Base-by-base conservation (phyloP, 2,888 invertebrate genomes). In the Pyrgus malvae region DNA sequence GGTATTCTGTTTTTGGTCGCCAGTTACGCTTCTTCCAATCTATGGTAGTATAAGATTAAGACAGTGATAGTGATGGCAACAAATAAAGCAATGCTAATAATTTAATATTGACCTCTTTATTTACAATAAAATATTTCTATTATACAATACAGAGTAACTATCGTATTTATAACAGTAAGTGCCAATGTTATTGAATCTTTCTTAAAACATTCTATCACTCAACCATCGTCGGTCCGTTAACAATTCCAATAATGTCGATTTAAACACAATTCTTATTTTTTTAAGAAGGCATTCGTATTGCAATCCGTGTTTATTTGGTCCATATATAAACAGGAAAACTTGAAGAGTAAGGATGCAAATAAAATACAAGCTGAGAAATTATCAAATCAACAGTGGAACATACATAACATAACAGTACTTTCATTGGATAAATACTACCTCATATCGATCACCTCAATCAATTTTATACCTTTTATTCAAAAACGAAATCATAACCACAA, bases 41-140 rank as follows among this genome's bases (percentile, higher is more conserved):
- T n/a, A n/a, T n/a, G n/a, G n/a, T n/a, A n/a, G n/a, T n/a, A n/a
- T n/a, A n/a, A n/a, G n/a, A n/a, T n/a, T n/a, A n/a, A n/a, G n/a
- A n/a, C n/a, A n/a, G n/a, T n/a, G n/a, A n/a, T n/a, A n/a, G n/a
- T n/a, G n/a, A n/a, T n/a, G n/a, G n/a, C n/a, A n/a, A n/a, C n/a
- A n/a, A n/a, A n/a, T n/a, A n/a, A n/a, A n/a, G n/a, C n/a, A n/a
- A n/a, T n/a, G n/a, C n/a, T n/a, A n/a, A n/a, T n/a, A n/a, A 59
- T 57, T 42, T 51, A 29, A 44, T 51, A 51, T 33, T 37, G 64
- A 68, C 61, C 65, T 72, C 60, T 72, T 71, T 75, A 74, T 72
- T 72, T 74, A 75, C 74, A 75, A 74, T 74, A 70, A 72, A 70
- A 70, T 68, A 69, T 65, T 27, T 62, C 62, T 68, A 61, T 68